Evolutionary conservation across 1,140 invertebrate species (phyloP), one percentile per base, ranked within the genome.

Genomic region (Prorops nasuta): DNA sequence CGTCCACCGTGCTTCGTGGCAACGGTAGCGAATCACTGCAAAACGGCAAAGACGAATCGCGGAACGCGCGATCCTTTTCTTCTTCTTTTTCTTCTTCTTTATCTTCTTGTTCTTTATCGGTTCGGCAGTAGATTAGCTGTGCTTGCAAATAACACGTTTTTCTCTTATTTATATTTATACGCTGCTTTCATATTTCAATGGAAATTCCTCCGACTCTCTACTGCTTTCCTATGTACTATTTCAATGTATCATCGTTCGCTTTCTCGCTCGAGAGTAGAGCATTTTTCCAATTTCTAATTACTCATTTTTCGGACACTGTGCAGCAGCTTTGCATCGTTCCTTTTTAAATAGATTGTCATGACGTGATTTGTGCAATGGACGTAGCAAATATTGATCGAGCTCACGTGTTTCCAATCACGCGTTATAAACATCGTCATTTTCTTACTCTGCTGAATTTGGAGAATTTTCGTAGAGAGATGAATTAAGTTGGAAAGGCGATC

Each of bases 21-120:
- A 73, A 76, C 66, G 73, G 73, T 76, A 76, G 71, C 72, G 52
- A 58, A 59, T 61, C 52, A 51, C 58, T 48, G 56, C 60, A 61
- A 42, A 58, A 54, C 16, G 44, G 44, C 48, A 37, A 42, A 38
- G 52, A 24, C 21, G 34, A 44, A 43, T 40, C n/a, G 39, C 22
- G 6, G 34, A 40, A n/a, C n/a, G n/a, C n/a, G n/a, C n/a, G n/a
- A n/a, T n/a, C n/a, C 42, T 44, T 39, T 48, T 42, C 16, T 17
- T 42, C 14, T 16, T 38, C 44, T 53, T 32, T 37, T 46, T 47
- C 14, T 14, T 37, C 19, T 45, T 1, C 38, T 28, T 38, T 53
- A 31, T n/a, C 24, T 32, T 53, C 16, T 21, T 34, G 46, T 32
- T 38, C 34, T 47, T 22, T 18, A 14, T 53, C 19, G 38, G 8